phyloP scores from a whole-genome alignment of 2,888 invertebrate genomes.

The Agriopis marginaria region DNA sequence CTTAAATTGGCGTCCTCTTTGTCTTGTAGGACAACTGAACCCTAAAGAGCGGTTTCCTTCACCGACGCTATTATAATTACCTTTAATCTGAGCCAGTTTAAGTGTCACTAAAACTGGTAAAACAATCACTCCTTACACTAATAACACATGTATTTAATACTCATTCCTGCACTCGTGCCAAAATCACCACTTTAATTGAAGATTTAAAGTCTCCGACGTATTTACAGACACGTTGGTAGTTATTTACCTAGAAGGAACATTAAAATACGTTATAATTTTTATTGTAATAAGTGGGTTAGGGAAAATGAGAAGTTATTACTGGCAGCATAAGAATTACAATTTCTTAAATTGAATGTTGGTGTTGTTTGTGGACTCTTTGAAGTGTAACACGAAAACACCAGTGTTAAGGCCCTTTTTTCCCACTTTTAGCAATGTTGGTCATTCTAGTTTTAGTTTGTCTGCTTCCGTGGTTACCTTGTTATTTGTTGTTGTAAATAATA shows the following conservation, averaged over 20 bases:
- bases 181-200: slow-evolving; percentile 20
- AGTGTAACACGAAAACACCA: too few species aligned
- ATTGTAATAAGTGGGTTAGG: slow-evolving; percentile 28
- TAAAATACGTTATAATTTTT: slow-evolving; percentile 23
- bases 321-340: slow-evolving; percentile 3
- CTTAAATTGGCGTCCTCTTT: too few species aligned
- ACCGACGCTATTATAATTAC: slow-evolving; percentile 63
- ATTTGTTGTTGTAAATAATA: too few species aligned
- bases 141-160: slow-evolving; percentile 24
- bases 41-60: slow-evolving; percentile 59
- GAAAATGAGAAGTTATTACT: slow-evolving; percentile 7
- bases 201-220: slow-evolving; percentile 3
- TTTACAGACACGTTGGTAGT: slow-evolving; percentile 6
- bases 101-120: slow-evolving; percentile 63
- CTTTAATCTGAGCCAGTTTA: slow-evolving; percentile 60
- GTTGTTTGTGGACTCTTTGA: not conserved
- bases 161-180: slow-evolving; percentile 28
- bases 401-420: too few species aligned
- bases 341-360: slow-evolving; percentile 13
- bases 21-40: too few species aligned
- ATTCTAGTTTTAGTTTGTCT: too few species aligned
- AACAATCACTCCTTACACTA: slow-evolving; percentile 34
- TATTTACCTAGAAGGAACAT: slow-evolving; percentile 12
- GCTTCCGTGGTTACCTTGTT: too few species aligned
- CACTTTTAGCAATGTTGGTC: too few species aligned